Evolutionary conservation across 2,113 vertebrate genomes (phyloP).

Genomic region (Amazona guildingii): DNA sequence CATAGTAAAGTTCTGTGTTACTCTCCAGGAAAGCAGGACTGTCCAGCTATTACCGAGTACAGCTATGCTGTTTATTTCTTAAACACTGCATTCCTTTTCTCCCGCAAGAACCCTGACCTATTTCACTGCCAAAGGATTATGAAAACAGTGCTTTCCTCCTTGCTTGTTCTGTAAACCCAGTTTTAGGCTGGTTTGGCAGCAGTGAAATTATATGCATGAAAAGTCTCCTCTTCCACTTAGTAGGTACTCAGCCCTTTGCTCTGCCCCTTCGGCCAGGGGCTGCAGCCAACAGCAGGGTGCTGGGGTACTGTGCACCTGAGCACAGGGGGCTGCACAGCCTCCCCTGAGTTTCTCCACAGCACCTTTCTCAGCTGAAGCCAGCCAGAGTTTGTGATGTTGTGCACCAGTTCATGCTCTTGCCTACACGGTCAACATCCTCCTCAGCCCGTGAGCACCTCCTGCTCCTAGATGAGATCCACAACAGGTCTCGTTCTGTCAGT

Average conservation of each 20-base stretch:
- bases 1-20: neutral
- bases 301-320: rapidly evolving
- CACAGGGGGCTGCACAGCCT: neutral
- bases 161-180: neutral
- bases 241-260: neutral
- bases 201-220: neutral
- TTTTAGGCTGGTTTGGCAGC: neutral
- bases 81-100: constrained; percentile 1
- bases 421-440: neutral
- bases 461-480: rapidly evolving
- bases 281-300: neutral
- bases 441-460: rapidly evolving
- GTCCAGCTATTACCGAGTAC: neutral
- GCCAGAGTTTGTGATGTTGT: rapidly evolving
- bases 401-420: neutral
- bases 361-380: neutral
- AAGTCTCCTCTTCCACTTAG: neutral
- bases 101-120: neutral
- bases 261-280: rapidly evolving
- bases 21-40: neutral
- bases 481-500: rapidly evolving
- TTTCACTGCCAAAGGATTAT: constrained; percentile 17
- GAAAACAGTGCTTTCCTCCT: neutral
- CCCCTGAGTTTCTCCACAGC: neutral
- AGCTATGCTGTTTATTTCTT: neutral